Percentiles rank a stretch among this genome's conserved stretches.
phyloP scores from a whole-genome alignment of 2,797 vertebrate species.

The Girardinus metallicus region DNA sequence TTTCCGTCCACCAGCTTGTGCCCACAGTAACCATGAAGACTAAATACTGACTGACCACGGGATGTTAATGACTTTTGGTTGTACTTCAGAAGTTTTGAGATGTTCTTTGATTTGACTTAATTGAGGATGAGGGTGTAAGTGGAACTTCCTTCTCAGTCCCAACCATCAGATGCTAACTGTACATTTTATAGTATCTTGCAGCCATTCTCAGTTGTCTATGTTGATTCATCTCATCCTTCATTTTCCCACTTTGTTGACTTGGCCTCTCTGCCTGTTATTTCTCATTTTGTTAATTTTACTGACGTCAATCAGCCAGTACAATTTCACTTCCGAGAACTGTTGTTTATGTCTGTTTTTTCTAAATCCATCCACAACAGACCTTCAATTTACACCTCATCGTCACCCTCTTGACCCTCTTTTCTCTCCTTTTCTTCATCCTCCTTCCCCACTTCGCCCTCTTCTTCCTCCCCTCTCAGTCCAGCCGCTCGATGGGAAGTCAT shows the following conservation, averaged over 20 bases:
- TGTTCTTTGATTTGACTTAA: conserved; percentile 3
- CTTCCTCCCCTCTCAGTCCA: conserved; percentile 43
- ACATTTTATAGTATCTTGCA: conserved; percentile 7
- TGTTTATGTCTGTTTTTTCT: conserved; percentile 16
- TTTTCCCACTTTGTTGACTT: conserved; percentile 8
- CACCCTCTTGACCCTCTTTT: conserved; percentile 68
- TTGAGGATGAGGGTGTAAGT: not conserved
- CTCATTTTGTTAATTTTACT: conserved; percentile 59
- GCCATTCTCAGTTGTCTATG: conserved; percentile 28
- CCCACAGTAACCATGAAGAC: too few species aligned
- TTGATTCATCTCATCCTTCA: conserved; percentile 52
- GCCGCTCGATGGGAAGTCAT: conserved; percentile 81
- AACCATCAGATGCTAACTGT: conserved; percentile 9
- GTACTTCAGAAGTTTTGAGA: conserved; percentile 12
- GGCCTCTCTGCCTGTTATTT: conserved; percentile 42
- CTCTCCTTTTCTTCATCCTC: conserved; percentile 49
- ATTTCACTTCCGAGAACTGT: conserved; percentile 57
- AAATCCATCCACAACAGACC: conserved; percentile 44
- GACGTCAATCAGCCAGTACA: conserved; percentile 32
- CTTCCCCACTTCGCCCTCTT: conserved; percentile 53
- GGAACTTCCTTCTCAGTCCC: conserved; percentile 16
- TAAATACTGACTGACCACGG: too few species aligned
- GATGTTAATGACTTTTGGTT: conserved; percentile 7
- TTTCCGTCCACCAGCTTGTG: too few species aligned
- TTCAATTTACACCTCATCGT: conserved; percentile 60